A percentile compares a stretch with the other conserved stretches of the same genome.
phyloP scores from a whole-genome alignment of 2,888 invertebrate species.

The Criorhina ranunculi region DNA sequence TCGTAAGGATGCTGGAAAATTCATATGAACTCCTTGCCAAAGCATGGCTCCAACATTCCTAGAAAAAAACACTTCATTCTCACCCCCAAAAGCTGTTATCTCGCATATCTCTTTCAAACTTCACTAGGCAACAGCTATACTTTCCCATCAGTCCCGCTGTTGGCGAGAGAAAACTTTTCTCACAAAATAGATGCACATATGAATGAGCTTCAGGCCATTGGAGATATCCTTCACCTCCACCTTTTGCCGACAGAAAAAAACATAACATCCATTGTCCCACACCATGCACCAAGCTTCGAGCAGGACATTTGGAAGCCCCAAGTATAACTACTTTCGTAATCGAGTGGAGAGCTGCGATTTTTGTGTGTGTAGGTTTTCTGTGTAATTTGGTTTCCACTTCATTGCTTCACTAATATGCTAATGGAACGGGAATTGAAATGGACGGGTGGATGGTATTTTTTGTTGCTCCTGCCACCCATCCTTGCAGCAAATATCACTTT shows the following conservation, averaged over 20 bases:
- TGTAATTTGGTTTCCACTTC: constrained; percentile 67
- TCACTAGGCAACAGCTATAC: constrained; percentile 1
- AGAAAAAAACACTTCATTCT: background rate
- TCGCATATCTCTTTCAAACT: constrained; percentile 4
- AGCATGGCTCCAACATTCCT: background rate
- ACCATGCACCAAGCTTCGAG: constrained; percentile 17
- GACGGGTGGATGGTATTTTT: constrained; percentile 17
- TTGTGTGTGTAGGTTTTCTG: constrained; percentile 33
- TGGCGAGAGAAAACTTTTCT: constrained; percentile 46
- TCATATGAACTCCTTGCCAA: too few relatives aligned
- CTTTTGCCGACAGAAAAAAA: background rate
- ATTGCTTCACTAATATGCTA: constrained; percentile 65
- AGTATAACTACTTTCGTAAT: constrained; percentile 48
- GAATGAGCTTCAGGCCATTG: constrained; percentile 49
- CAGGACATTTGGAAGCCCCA: constrained; percentile 40
- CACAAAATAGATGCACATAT: constrained; percentile 57
- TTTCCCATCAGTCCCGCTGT: constrained; percentile 21
- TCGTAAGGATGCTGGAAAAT: too few relatives aligned
- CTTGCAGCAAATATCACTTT: background rate
- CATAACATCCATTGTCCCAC: constrained; percentile 11
- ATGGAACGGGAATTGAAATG: constrained; percentile 62
- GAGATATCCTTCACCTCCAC: background rate
- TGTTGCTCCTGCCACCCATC: background rate
- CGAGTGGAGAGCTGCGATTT: constrained; percentile 50
- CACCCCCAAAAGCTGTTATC: background rate